Conservation (phyloP, 2,888 invertebrate genomes). For the Synanthedon formicaeformis region DNA sequence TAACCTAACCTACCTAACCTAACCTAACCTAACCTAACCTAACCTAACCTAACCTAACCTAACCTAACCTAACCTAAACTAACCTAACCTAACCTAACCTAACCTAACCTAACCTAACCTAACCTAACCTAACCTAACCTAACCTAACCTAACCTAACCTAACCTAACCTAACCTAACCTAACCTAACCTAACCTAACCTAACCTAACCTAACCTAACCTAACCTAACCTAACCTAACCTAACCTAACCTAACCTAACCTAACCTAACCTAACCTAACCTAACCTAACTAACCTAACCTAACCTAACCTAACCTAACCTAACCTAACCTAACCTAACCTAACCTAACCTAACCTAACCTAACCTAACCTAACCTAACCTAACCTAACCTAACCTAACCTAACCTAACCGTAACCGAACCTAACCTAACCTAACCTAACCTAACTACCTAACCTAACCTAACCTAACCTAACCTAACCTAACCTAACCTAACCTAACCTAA, state of each 20-base stretch:
- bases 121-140: constrained; percentile 10
- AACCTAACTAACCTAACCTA: too few species aligned
- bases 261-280: background rate
- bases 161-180: constrained; percentile 7
- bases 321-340: too few species aligned
- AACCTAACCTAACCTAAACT: constrained; percentile 7
- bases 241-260: constrained; percentile 8
- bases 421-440: too few species aligned
- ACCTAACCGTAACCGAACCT: too few species aligned
- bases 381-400: too few species aligned
- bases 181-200: constrained; percentile 5
- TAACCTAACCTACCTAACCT: constrained; percentile 6
- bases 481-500: too few species aligned
- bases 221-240: constrained; percentile 11
- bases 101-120: constrained; percentile 11
- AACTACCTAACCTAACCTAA: too few species aligned
- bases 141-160: constrained; percentile 8
- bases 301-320: too few species aligned
- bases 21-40: constrained; percentile 9
- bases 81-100: constrained; percentile 7
- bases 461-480: too few species aligned
- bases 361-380: too few species aligned
- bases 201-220: constrained; percentile 8
- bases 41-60: constrained; percentile 5
- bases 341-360: too few species aligned